These are phyloP conservation scores for Rhinogobio ventralis DNA, from an alignment of 2,797 vertebrate genomes.

Conservation along the genomic window DNA sequence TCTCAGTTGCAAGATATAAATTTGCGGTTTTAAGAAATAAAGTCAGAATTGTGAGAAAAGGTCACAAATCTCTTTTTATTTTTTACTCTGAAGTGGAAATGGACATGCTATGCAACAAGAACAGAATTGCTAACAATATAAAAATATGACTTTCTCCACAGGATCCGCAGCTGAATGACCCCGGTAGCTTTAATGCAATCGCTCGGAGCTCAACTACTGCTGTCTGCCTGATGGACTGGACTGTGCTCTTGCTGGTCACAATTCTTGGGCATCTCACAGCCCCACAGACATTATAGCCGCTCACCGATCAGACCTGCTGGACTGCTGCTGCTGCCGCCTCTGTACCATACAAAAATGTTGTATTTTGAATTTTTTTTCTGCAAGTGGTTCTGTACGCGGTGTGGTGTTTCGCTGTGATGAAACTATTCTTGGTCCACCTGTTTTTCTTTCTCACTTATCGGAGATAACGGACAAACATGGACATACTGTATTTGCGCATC, in stretches of 20 bases:
- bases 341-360: constrained; percentile 56
- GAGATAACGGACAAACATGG: constrained; percentile 17
- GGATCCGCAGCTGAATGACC: constrained; percentile 75
- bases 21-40: background rate
- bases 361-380: constrained; percentile 46
- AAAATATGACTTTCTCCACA: constrained; percentile 53
- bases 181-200: constrained; percentile 71
- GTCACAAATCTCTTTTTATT: background rate
- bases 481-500: constrained; percentile 15
- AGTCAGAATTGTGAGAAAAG: background rate
- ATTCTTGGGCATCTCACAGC: constrained; percentile 47
- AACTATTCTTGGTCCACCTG: constrained; percentile 39
- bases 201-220: constrained; percentile 68
- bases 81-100: background rate
- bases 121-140: background rate
- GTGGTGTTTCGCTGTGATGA: constrained; percentile 62
- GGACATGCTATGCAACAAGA: background rate
- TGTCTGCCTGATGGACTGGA: constrained; percentile 27
- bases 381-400: constrained; percentile 57
- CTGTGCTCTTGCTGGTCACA: constrained; percentile 63
- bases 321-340: constrained; percentile 13
- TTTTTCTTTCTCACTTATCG: constrained; percentile 46
- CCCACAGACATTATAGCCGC: constrained; percentile 53
- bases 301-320: constrained; percentile 15
- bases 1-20: background rate